Conservation (phyloP, 35 echinoderm and acorn worm species). For the Ptychodera flava region DNA sequence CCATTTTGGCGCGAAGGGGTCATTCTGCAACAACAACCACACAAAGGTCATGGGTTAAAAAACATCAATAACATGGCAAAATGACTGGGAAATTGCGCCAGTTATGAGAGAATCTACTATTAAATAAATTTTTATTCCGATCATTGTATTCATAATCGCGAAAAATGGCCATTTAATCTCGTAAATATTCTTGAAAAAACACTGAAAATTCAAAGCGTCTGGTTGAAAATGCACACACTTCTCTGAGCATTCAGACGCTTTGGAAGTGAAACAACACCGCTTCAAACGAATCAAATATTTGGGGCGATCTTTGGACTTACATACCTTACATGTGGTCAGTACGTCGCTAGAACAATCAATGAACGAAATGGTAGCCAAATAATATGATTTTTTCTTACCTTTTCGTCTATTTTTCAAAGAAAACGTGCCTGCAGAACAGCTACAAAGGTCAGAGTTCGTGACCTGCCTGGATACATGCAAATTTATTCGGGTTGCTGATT, state of each 20-base stretch:
- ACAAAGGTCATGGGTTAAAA: constrained; percentile 1
- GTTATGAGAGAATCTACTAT: not conserved
- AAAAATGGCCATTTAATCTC: not conserved
- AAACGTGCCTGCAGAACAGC: not conserved
- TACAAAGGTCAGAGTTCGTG: not conserved
- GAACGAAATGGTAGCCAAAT: not conserved
- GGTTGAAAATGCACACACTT: not conserved
- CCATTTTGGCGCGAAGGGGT: not conserved
- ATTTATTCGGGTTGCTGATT: not conserved
- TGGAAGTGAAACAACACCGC: not conserved
- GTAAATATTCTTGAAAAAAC: not conserved
- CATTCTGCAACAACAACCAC: not conserved
- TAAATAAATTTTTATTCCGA: not conserved
- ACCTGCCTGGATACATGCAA: not conserved
- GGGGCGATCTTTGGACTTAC: not conserved
- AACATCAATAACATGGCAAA: not conserved
- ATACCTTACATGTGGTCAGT: not conserved
- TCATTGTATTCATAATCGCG: not conserved
- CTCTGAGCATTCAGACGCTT: not conserved
- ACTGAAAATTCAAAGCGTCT: not conserved
- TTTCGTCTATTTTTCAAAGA: not conserved
- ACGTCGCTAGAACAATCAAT: not conserved
- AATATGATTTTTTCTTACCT: not conserved
- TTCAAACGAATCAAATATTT: not conserved
- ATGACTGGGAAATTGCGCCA: not conserved